Base-by-base conservation (phyloP, 2,113 vertebrate genomes). In the Burhinus oedicnemus region DNA sequence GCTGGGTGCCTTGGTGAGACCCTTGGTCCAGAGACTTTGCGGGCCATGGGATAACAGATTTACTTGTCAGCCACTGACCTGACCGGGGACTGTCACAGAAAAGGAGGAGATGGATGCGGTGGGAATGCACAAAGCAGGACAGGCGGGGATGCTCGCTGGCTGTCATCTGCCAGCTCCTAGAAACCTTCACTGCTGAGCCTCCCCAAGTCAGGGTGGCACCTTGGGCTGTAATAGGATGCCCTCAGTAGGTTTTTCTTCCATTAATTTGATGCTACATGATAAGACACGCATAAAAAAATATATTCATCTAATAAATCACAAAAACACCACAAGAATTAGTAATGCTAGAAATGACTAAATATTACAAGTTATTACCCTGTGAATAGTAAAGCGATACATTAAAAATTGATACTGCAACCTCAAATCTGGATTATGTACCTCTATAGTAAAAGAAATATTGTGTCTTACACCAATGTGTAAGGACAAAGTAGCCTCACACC, bases 51-150 rank as follows among this genome's bases (percentile, higher is more conserved):
- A 27, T 57, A 62, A 64, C 18, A 30, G 2, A 49, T 55, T 18
- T 23, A 2, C 4, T 45, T 69, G 30, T 25, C 29, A 49, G 54
- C 17, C 9, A 3, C 11, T 19, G 71, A 4, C 0, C 1, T 34
- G 65, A 44, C 12, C 17, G 14, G 8, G 30, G 30, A 29, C 18
- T 60, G 47, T 42, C 0, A 0, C 13, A 22, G n/a, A 8, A n/a
- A 58, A 52, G 15, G 69, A 54, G 42, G 36, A 0, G 3, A 25
- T 15, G 45, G 47, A 20, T 29, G 66, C 1, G 5, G 26, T 72
- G 52, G 58, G 47, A 36, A 29, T 15, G 38, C 36, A 5, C 6
- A 23, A 7, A n/a, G 20, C 65, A 6, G 64, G n/a, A n/a, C 34
- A 15, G 30, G 55, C 12, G 29, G 49, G 51, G 68, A 47, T 38